These are phyloP conservation scores for Mergus octosetaceus DNA, from an alignment of 2,797 vertebrate genomes.

Conservation along the genomic window DNA sequence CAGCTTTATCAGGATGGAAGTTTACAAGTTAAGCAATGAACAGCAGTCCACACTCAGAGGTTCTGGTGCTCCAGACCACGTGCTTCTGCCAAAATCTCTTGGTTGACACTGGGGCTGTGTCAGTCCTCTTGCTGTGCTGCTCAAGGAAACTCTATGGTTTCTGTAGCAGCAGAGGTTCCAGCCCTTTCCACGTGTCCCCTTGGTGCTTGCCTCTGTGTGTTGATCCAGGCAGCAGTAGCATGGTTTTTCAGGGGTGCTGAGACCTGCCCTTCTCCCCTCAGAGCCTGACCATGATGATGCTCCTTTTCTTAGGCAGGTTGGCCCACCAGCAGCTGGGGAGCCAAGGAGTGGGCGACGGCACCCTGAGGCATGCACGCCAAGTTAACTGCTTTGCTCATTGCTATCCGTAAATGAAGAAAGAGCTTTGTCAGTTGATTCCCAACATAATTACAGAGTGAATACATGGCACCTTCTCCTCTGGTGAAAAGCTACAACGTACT, in stretches of 20 bases:
- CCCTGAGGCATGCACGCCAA: neutral
- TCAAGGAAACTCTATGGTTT: neutral
- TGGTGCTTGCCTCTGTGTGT: fast-evolving
- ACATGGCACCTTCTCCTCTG: neutral
- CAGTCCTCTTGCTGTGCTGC: neutral
- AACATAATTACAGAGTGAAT: neutral
- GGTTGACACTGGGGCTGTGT: neutral
- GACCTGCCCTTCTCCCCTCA: neutral
- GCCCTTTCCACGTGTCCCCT: fast-evolving
- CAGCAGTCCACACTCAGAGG: neutral
- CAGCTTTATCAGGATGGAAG: neutral
- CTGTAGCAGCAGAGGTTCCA: neutral
- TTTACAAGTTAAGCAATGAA: neutral
- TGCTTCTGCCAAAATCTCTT: neutral
- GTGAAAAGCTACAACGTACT: neutral
- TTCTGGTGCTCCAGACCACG: fast-evolving
- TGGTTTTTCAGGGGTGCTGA: fast-evolving
- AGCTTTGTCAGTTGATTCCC: neutral
- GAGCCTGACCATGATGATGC: fast-evolving
- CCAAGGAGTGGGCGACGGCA: neutral
- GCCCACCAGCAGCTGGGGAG: neutral
- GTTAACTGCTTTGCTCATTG: neutral
- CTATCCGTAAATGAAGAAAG: neutral
- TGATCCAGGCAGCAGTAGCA: neutral
- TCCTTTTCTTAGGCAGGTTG: neutral